Base-by-base conservation (phyloP, 1,140 invertebrate species). In the Phthorimaea operculella region DNA sequence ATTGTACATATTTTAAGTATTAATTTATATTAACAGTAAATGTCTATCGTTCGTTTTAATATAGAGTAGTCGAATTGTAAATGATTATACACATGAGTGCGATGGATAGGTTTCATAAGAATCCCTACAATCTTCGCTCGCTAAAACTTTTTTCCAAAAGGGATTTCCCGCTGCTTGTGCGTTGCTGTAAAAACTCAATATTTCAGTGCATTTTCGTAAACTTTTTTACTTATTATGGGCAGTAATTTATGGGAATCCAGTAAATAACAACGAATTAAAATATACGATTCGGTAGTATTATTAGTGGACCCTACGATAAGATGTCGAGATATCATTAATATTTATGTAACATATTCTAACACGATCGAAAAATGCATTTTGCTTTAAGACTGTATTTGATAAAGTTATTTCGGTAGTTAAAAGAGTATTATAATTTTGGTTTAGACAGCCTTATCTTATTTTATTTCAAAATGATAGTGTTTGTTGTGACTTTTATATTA, bases 1-100 rank as follows among this genome's bases (percentile, higher is more conserved):
- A 68, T 60, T 71, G 66, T 78, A 70, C 65, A 76, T 73, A 71
- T 50, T 28, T 12, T 50, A 28, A 47, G n/a, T 47, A 47, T 9
- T 47, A 47, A 47, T 47, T 47, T 47, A 47, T 47, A 47, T 17
- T 47, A 47, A 39, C 44, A 9, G 11, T 16, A 9, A 47, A 47
- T 16, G 16, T 47, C 3, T 47, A 47, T 47, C 8, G 15, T 47
- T 47, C 8, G 15, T 47, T 47, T 47, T 47, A 47, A 14, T 4
- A 17, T 16, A 47, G 15, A 47, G n/a, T 16, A 3, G 21, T 28
- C 21, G 2, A 28, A 6, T 28, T 28, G 21, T 28, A 28, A 28
- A 28, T 28, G 2, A 28, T 28, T 28, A 28, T 28, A 28, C 21
- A 28, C 21, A 28, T 28, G 21, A 28, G 21, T 28, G 21, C 6